Conservation (phyloP, 1,140 invertebrate genomes). For the Magallana gigas region DNA sequence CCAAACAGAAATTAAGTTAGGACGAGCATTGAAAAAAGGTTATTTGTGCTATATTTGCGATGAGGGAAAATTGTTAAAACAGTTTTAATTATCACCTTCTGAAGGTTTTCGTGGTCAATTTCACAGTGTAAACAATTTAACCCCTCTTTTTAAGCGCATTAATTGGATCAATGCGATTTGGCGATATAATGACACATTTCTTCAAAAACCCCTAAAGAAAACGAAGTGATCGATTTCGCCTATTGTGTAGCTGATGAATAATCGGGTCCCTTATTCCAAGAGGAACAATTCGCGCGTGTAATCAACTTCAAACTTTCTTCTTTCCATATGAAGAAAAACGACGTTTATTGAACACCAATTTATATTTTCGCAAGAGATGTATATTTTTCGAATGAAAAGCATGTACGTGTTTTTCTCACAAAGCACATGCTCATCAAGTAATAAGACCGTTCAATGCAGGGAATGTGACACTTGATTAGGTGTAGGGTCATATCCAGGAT, state of each 20-base stretch:
- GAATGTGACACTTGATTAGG: not conserved
- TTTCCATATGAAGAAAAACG: not conserved
- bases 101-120: constrained; percentile 7
- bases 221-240: not conserved
- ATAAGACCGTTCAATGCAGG: not conserved
- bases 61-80: constrained; percentile 2
- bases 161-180: constrained; percentile 29
- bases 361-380: not conserved
- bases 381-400: not conserved
- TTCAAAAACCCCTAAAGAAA: not conserved
- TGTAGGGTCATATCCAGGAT: not conserved
- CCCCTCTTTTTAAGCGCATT: not conserved
- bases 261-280: not conserved
- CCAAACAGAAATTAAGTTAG: constrained; percentile 34
- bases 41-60: constrained; percentile 24
- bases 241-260: not conserved
- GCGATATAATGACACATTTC: not conserved
- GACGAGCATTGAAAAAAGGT: not conserved
- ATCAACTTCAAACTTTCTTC: constrained; percentile 15
- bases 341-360: not conserved
- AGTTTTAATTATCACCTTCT: constrained; percentile 24
- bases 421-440: too few species aligned
- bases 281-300: constrained; percentile 2
- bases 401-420: not conserved
- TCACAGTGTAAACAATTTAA: not conserved